A percentile compares a stretch with the other conserved stretches of the same genome.
Evolutionary conservation across 2,888 invertebrate species (phyloP).

Genomic region (Tetramorium bicarinatum): DNA sequence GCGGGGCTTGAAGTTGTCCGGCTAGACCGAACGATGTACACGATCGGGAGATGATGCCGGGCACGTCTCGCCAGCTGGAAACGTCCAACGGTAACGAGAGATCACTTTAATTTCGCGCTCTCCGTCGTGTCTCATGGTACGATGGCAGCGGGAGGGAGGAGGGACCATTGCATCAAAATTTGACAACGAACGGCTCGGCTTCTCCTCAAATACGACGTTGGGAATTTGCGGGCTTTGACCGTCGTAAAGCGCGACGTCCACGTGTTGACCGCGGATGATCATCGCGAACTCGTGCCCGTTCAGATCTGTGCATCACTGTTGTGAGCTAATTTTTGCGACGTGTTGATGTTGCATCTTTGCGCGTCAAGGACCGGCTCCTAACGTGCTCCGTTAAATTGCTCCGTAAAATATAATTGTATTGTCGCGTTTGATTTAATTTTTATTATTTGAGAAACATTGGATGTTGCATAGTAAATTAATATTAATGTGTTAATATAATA

Average conservation of each 20-base stretch:
- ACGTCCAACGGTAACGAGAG: constrained; percentile 84
- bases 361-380: background rate
- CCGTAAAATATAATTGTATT: background rate
- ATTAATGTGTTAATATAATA: background rate
- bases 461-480: background rate
- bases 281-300: background rate
- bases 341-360: background rate
- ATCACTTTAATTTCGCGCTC: constrained; percentile 32
- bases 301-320: background rate
- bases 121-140: background rate
- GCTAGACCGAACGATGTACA: constrained; percentile 74
- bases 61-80: constrained; percentile 82
- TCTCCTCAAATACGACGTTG: background rate
- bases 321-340: constrained; percentile 2
- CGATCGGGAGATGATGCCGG: constrained; percentile 85
- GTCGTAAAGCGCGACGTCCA: background rate
- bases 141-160: background rate
- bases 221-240: background rate
- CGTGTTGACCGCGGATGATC: background rate
- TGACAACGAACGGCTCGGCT: constrained; percentile 15
- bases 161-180: background rate
- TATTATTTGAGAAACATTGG: background rate
- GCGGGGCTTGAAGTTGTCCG: constrained; percentile 69
- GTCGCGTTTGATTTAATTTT: background rate
- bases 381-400: background rate